phyloP scores from a whole-genome alignment of 53 echinoderm and acorn worm species.

The Luidia sarsii region DNA sequence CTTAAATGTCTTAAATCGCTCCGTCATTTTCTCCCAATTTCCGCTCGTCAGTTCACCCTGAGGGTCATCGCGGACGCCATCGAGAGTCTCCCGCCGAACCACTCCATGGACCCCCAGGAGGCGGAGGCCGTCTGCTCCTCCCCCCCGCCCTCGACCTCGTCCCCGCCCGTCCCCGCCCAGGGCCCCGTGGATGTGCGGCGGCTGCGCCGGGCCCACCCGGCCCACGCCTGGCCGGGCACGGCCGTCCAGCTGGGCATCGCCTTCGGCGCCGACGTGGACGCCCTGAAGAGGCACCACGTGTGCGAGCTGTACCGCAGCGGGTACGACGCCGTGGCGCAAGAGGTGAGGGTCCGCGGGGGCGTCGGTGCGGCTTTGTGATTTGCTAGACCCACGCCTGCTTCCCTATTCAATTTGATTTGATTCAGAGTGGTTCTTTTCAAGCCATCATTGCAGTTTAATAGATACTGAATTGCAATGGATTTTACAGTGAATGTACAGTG shows the following conservation, averaged over 20 bases:
- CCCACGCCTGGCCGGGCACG: constrained; percentile 75
- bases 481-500: too few relatives aligned
- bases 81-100: constrained; percentile 71
- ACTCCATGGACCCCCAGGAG: constrained; percentile 26
- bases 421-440: too few relatives aligned
- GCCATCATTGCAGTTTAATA: too few relatives aligned
- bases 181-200: constrained; percentile 55
- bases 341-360: constrained; percentile 78
- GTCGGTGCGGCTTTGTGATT: not conserved
- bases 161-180: not conserved
- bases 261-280: constrained; percentile 72
- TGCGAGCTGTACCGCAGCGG: constrained; percentile 93
- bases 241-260: constrained; percentile 80
- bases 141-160: constrained; percentile 3
- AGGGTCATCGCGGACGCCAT: constrained; percentile 73
- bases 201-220: constrained; percentile 68
- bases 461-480: too few relatives aligned
- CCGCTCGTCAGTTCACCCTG: constrained; percentile 82
- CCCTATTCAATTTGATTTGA: too few relatives aligned
- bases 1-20: too few relatives aligned
- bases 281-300: constrained; percentile 84
- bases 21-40: too few relatives aligned
- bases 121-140: constrained; percentile 40
- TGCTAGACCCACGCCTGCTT: too few relatives aligned
- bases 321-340: constrained; percentile 87